These are phyloP conservation scores for Microtus oregoni DNA, from an alignment of 2,113 vertebrate genomes.

Conservation along the genomic window DNA sequence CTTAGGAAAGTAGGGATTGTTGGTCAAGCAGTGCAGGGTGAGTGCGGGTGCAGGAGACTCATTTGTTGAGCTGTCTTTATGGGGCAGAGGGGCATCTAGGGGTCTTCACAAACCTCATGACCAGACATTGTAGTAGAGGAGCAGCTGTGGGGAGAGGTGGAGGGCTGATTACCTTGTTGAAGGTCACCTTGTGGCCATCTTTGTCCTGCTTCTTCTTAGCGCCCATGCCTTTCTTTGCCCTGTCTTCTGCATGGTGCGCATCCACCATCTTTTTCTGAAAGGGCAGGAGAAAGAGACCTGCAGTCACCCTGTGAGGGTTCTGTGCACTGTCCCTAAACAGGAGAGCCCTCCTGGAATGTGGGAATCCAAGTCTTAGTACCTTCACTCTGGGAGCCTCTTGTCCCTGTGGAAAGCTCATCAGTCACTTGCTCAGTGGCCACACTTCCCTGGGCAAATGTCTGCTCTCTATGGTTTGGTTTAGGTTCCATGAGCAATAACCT, in stretches of 20 bases:
- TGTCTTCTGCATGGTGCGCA: fast-evolving
- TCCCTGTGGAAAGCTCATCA: background rate
- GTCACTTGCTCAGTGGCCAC: fast-evolving
- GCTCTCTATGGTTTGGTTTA: background rate
- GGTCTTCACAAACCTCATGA: background rate
- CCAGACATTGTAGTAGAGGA: fast-evolving
- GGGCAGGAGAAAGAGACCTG: background rate
- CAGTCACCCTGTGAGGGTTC: background rate
- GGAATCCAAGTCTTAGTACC: fast-evolving
- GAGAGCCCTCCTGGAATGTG: background rate
- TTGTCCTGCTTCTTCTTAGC: background rate
- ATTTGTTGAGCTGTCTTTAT: background rate
- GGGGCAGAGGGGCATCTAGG: background rate
- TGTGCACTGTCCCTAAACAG: fast-evolving
- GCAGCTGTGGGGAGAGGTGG: fast-evolving
- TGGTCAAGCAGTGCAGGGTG: background rate
- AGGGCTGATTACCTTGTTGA: background rate
- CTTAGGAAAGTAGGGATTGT: fast-evolving
- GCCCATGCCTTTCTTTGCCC: background rate
- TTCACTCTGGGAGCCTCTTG: fast-evolving
- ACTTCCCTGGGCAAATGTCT: background rate
- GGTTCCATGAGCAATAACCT: background rate
- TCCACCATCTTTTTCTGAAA: background rate
- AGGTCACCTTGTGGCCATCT: fast-evolving
- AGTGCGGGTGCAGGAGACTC: background rate